Percentiles rank a stretch among this genome's conserved stretches.
These are phyloP conservation scores for Halcyon smyrnensis DNA, from an alignment of 2,797 vertebrate species.

Conservation along the genomic window DNA sequence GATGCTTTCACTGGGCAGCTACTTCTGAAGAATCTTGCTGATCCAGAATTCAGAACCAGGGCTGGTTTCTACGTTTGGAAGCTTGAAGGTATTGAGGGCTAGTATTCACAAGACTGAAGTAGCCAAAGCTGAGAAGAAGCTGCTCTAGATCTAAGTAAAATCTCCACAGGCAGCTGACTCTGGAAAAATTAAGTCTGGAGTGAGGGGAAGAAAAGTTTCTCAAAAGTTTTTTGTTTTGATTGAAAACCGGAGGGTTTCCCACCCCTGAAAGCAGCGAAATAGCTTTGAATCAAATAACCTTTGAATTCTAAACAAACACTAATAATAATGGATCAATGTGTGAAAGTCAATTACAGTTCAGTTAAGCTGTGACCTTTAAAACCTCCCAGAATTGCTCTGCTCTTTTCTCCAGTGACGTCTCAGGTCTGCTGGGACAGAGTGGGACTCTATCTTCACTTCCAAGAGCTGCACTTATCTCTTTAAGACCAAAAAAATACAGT, in stretches of 20 bases:
- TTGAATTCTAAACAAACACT: constrained; percentile 43
- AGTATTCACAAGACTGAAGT: rapidly evolving
- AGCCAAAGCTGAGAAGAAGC: neutral
- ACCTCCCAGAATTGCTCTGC: neutral
- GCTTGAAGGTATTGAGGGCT: neutral
- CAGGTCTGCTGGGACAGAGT: neutral
- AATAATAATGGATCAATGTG: constrained; percentile 33
- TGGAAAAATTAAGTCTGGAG: neutral
- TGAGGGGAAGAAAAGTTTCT: neutral
- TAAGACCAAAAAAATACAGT: neutral
- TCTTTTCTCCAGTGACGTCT: neutral
- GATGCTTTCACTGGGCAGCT: neutral
- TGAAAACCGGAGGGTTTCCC: neutral
- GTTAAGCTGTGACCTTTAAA: constrained; percentile 46
- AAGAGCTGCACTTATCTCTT: neutral
- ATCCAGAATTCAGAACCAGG: neutral
- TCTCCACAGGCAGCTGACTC: neutral
- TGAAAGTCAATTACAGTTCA: constrained; percentile 51
- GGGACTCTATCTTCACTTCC: neutral
- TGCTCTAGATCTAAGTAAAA: neutral
- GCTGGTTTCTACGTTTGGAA: neutral
- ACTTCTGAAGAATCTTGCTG: neutral
- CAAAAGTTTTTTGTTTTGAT: neutral
- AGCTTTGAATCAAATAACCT: constrained; percentile 16
- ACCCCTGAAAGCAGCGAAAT: neutral